Percentiles rank a stretch among this genome's conserved stretches.
Conservation (phyloP, 2,888 invertebrate species). For the Schizotus pectinicornis region DNA sequence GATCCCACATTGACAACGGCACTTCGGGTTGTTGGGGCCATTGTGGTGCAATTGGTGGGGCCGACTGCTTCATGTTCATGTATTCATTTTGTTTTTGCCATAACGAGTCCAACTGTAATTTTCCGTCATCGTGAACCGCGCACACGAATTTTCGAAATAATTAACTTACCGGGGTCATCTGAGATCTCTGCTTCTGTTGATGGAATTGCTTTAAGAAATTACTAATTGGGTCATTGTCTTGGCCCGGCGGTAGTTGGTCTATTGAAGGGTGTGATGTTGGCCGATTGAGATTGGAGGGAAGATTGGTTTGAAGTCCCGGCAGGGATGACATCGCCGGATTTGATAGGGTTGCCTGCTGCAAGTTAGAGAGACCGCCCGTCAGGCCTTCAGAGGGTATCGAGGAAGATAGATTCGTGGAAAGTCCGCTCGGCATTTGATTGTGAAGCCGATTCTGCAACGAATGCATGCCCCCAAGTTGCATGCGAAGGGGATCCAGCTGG, state of each 20-base stretch:
- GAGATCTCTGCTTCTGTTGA: conserved; percentile 44
- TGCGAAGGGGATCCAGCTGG: conserved; percentile 61
- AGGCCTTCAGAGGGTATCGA: conserved; percentile 39
- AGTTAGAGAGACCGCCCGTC: conserved; percentile 37
- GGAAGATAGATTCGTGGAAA: conserved; percentile 33
- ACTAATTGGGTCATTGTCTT: conserved; percentile 60
- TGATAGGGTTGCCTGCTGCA: conserved; percentile 27
- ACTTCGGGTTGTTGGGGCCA: conserved; percentile 45
- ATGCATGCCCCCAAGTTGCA: conserved; percentile 62
- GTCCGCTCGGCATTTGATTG: conserved; percentile 37
- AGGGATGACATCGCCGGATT: conserved; percentile 5
- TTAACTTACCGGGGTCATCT: conserved; percentile 33
- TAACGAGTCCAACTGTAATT: conserved; percentile 44
- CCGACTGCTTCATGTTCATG: conserved; percentile 34
- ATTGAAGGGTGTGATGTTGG: conserved; percentile 42
- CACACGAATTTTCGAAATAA: conserved; percentile 1
- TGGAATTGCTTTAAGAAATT: conserved; percentile 61
- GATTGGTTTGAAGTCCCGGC: conserved; percentile 12
- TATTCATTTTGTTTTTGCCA: conserved; percentile 54
- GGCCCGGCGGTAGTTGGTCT: conserved; percentile 36
- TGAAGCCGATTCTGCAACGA: conserved; percentile 50
- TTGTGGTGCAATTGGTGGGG: conserved; percentile 36
- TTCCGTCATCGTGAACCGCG: no score
- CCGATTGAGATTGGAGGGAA: conserved; percentile 35
- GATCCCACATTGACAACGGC: conserved; percentile 54